Evolutionary conservation across 2,797 vertebrate genomes (phyloP).

Genomic region (Atherinosoma microstoma): DNA sequence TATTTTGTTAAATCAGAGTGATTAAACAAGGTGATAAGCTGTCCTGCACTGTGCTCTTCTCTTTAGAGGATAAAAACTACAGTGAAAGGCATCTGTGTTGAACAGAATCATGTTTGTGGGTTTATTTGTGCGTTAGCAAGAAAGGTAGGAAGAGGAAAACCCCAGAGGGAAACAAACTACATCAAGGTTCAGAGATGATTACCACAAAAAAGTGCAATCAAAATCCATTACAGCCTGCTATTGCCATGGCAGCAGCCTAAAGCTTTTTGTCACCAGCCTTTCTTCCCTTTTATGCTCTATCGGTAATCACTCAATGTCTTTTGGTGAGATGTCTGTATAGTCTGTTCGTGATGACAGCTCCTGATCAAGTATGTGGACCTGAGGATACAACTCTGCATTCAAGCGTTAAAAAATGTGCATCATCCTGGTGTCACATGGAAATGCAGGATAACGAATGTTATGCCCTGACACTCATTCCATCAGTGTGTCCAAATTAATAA

Average conservation of each 20-base stretch:
- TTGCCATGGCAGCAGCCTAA: constrained; percentile 64
- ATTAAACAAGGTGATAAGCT: constrained; percentile 11
- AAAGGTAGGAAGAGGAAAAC: neutral
- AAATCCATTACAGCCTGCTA: constrained; percentile 44
- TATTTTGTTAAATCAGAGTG: constrained; percentile 29
- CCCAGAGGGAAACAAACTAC: constrained; percentile 23
- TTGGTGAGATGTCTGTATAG: constrained; percentile 9
- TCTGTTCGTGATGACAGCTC: constrained; percentile 31
- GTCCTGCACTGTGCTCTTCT: constrained; percentile 13
- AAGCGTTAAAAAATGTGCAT: constrained; percentile 20
- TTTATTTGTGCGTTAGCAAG: constrained; percentile 1
- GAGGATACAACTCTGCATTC: constrained; percentile 4
- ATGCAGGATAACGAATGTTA: constrained; percentile 20
- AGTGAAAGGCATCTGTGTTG: constrained; percentile 26
- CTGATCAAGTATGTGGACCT: constrained; percentile 27
- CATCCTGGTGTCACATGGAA: constrained; percentile 20
- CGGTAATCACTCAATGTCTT: constrained; percentile 12
- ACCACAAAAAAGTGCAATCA: constrained; percentile 41
- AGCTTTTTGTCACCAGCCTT: constrained; percentile 18
- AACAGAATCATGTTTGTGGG: constrained; percentile 18
- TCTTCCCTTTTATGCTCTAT: constrained; percentile 17
- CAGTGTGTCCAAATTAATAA: constrained; percentile 30
- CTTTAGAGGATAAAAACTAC: constrained; percentile 26
- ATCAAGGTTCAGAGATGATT: constrained; percentile 36
- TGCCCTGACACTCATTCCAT: constrained; percentile 19